phyloP scores from a whole-genome alignment of 2,888 invertebrate species.

The Crepidodera aurea region DNA sequence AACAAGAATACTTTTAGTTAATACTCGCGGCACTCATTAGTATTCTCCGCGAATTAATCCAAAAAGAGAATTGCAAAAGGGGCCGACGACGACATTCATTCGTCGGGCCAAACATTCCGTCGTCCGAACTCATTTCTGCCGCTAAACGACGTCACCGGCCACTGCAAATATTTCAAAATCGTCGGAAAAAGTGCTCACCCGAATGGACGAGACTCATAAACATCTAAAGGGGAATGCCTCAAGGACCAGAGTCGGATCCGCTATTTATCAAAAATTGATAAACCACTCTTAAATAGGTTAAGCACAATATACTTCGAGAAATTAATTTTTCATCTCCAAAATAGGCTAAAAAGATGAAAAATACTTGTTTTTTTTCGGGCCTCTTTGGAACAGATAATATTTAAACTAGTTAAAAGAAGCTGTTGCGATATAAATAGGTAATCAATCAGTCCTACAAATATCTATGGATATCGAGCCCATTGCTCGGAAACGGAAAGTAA shows the following conservation, averaged over 20 bases:
- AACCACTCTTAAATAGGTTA: too few species aligned
- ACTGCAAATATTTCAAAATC: slow-evolving; percentile 61
- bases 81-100: slow-evolving; percentile 54
- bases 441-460: too few species aligned
- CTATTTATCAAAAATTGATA: background rate
- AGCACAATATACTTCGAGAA: too few species aligned
- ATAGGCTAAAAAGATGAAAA: too few species aligned
- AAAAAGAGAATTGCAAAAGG: slow-evolving; percentile 60
- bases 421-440: too few species aligned
- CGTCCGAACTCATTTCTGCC: slow-evolving; percentile 58
- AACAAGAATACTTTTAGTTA: slow-evolving; percentile 60
- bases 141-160: slow-evolving; percentile 59
- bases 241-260: slow-evolving; percentile 41
- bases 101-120: slow-evolving; percentile 54
- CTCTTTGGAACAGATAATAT: too few species aligned
- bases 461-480: too few species aligned
- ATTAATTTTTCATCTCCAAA: too few species aligned
- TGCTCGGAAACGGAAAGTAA: too few species aligned
- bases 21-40: slow-evolving; percentile 60
- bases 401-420: too few species aligned
- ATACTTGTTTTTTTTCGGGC: too few species aligned
- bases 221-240: slow-evolving; percentile 53
- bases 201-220: slow-evolving; percentile 58
- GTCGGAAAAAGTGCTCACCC: slow-evolving; percentile 58
- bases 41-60: slow-evolving; percentile 62